Evolutionary conservation across 2,888 invertebrate species (phyloP), one percentile per base, ranked within the genome.

Genomic region (Hirtodrosophila duncani): DNA sequence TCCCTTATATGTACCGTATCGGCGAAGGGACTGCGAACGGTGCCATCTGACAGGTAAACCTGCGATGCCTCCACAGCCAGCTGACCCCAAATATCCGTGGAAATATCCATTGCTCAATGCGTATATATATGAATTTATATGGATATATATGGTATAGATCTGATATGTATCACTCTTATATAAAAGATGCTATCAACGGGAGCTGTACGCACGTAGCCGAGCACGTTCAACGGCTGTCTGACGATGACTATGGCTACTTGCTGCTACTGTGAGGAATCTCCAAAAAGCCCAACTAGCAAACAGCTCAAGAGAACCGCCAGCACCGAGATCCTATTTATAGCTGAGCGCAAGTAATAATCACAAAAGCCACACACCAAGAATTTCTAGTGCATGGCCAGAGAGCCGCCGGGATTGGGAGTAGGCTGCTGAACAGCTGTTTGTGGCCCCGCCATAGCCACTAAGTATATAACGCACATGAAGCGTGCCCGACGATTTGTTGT

Each of bases 41-140:
- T 93, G 60, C 92, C 93, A 87, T 95, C 95, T 26, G 92, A 91
- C 66, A 95, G 89, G 87, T 94, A 95, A 63, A 95, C 93, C 88
- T 94, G 94, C 72, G 93, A 92, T 43, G 94, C 94, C 87, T 96
- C 95, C 52, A 95, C 89, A 56, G 95, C 95, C 81, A 96, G 88
- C 87, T 96, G 95, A 37, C 95, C 94, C 95, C 95, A 95, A 81
- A 96, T 92, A 89, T 95, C 93, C 43, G 92, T 91, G 34, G 90
- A 89, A 67, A 92, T 88, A 89, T 92, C 92, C 92, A 92, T 92
- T 46, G 53, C 85, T 67, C 20, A 23, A 20, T 1, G 16, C 14
- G 13, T 38, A 26, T 34, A 11, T 33, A n/a, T n/a, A n/a, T n/a
- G 4, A 2, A 20, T 26, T 8, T 18, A 23, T 39, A 45, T 29